Base-by-base conservation (phyloP, 2,797 vertebrate species). In the Octomys mimax region DNA sequence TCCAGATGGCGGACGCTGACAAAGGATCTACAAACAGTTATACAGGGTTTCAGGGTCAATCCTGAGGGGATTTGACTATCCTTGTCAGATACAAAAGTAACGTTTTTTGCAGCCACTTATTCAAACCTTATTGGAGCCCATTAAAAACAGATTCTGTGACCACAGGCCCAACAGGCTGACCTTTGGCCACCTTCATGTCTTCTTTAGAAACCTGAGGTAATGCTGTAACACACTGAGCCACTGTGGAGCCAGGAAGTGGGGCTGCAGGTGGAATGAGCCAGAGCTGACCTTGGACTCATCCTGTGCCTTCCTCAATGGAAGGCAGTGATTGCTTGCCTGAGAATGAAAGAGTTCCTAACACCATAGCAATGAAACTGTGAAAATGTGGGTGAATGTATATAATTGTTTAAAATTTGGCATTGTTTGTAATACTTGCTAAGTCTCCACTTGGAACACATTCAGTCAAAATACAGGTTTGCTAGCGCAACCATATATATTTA, bases 131-230 rank as follows among this genome's bases (percentile, higher is more conserved):
- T n/a, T 28, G 59, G 39, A 33, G 42, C 31, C 16, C 31, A 18
- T 61, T 49, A 87, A 14, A 66, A 33, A 92, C 0, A 14, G 75
- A 95, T 36, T 94, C 77, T 82, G 22, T 96, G 85, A 94, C 52
- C 31, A 86, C 86, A 71, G 52, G 6, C n/a, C 14, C 57, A 77
- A 14, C 71, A 12, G 52, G 33, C 49, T 86, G 66, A 95, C 39
- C 31, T 84, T 94, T 78, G 7, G 0, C 14, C 75, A 26, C 59
- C 80, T 81, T 62, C 89, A 42, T 46, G 79, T 97, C 66, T 95
- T 96, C 61, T 82, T 84, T 83, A 82, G 80, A 95, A 96, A 94
- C 87, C 0, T 28, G 81, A 90, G 85, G 21, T 28, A 59, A 36
- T 61, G 36, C 8, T 33, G 6, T 5, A 13, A 78, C 79, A 68